Base-by-base conservation (phyloP, 2,113 vertebrate species). In the Pleuronectes platessa region DNA sequence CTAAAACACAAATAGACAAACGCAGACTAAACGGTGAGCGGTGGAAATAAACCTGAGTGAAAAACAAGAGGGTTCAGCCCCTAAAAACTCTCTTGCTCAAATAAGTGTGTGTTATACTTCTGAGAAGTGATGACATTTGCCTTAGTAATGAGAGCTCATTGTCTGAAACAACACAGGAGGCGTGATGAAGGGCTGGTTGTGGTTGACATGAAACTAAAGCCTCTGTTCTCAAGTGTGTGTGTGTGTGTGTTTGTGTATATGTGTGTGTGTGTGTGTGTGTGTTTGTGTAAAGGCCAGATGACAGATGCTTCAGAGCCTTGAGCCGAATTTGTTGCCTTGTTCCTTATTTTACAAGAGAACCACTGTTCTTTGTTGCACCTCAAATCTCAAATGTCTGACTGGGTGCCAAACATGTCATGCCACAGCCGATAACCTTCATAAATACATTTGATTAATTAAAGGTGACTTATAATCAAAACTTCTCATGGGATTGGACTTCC, bases 211-310 rank as follows among this genome's bases (percentile, higher is more conserved):
- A 31, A 47, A 61, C 5, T 45, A 17, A 77, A 77, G 40, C 37
- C 47, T 75, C 15, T 53, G 23, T n/a, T 78, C 20, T 77, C n/a
- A 64, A 74, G 58, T 56, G 58, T 74, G 35, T 40, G 20, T 76
- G 17, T 51, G 47, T 51, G 45, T 47, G 14, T 4, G 45, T 47
- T 14, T 17, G 45, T 47, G 45, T 47, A 14, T 47, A 17, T 49
- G 53, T 3, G 53, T 14, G 53, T 21, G 51, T 21, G 47, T 49
- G 47, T 49, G 45, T 47, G 45, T 47, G 45, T 47, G 47, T 49
- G 53, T 10, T n/a, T 14, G 53, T 21, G 53, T 21, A 31, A 3
- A 11, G n/a, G 51, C n/a, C 3, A 61, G 67, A 68, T 60, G 68
- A 85, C 66, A 73, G 61, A 69, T 59, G 35, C 56, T 68, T 74